Conservation (phyloP, 35 echinoderm and acorn worm species). For the Diadema setosum region DNA sequence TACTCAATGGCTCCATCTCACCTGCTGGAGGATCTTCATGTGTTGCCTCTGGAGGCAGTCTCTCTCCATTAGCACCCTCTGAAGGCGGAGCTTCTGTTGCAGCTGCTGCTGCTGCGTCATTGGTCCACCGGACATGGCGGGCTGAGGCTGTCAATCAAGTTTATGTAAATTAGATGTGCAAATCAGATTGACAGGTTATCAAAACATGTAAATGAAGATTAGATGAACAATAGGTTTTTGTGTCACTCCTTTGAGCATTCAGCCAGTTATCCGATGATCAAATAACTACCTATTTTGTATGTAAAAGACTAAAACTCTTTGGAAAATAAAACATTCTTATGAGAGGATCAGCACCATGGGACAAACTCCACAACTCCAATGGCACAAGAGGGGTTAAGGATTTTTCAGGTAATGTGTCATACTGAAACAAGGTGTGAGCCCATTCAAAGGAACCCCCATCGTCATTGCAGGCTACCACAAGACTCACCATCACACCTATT, state of each 20-base stretch:
- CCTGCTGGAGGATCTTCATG: constrained; percentile 94
- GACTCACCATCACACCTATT: too few relatives aligned
- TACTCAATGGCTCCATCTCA: constrained; percentile 27
- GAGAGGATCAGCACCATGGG: too few relatives aligned
- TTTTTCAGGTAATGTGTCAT: too few relatives aligned
- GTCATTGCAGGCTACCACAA: too few relatives aligned
- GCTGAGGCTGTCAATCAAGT: neutral
- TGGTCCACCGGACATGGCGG: constrained; percentile 25
- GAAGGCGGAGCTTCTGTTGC: constrained; percentile 85
- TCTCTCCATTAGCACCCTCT: constrained; percentile 87
- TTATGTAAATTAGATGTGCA: too few relatives aligned
- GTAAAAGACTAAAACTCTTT: neutral
- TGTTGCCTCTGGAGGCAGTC: constrained; percentile 81
- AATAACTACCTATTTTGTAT: neutral
- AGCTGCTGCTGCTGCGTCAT: constrained; percentile 62
- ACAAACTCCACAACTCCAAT: too few relatives aligned
- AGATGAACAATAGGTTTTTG: neutral
- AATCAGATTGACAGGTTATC: too few relatives aligned
- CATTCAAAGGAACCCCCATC: too few relatives aligned
- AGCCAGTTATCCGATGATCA: neutral
- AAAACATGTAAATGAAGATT: neutral
- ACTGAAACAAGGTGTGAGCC: too few relatives aligned
- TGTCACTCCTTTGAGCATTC: neutral
- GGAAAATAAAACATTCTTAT: neutral
- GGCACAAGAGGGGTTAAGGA: too few relatives aligned